Evolutionary conservation across 1,140 invertebrate genomes (phyloP), one percentile per base, ranked within the genome.

Genomic region (Pseudoatta argentina): DNA sequence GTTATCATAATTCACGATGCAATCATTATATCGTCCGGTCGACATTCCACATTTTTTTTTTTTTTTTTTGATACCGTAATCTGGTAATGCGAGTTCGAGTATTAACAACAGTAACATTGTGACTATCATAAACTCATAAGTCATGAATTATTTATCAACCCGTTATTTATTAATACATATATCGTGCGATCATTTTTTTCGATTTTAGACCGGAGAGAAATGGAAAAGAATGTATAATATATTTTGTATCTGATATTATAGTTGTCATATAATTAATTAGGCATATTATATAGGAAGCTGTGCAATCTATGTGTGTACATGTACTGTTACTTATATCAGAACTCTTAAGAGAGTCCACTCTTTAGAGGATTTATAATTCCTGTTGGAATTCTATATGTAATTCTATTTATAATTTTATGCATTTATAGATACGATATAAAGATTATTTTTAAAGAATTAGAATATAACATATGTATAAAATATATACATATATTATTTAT

Each of bases 41-140:
- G 16, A 8, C 55, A 59, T 48, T 48, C 16, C 34, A 27, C 21
- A 1, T 66, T 18, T 30, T 39, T 53, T 39, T 77, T 48, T 63
- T 77, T 77, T 48, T 24, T 24, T 24, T 24, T 63, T 77, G 48
- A 86, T 21, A 6, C n/a, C 39, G 27, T 85, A 55, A 69, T 30
- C 21, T 30, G 21, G 76, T 10, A 55, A 61, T 44, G 12, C 66
- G 14, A 69, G 59, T 66, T 66, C 30, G 18, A 66, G 30, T 71
- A 88, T 87, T 76, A 79, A 88, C 30, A 86, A 87, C 63, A 61
- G 71, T 14, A 82, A 75, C 76, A 69, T 88, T 81, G 86, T 76
- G 55, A 78, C 6, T n/a, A 55, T 69, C 64, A 69, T 69, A 48
- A 69, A 69, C 24, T 44, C 69, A 63, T 88, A 53, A 34, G 6